Evolutionary conservation across 2,113 vertebrate genomes (phyloP), one percentile per base, ranked within the genome.

Genomic region (Hystrix brachyura): DNA sequence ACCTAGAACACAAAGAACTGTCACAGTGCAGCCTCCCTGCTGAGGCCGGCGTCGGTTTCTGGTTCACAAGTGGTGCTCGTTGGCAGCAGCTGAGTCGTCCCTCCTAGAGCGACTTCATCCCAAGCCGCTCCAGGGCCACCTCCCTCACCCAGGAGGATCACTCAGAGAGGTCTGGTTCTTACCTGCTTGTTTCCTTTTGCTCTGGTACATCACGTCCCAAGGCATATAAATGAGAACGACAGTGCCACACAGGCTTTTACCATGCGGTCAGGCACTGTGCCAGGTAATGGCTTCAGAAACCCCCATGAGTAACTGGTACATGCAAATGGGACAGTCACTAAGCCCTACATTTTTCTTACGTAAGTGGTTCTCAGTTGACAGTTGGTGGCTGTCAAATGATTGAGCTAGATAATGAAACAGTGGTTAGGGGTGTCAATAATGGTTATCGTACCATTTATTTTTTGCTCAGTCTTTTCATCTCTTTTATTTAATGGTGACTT

Each of bases 241-340:
- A 48, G 7, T 25, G 1, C 8, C 62, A 10, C n/a, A 34, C 34
- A 25, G 85, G 17, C 81, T 51, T 13, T 0, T 65, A 38, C 71
- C 1, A 0, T 17, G 74, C 1, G 8, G 34, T 43, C n/a, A 57
- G 88, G 10, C 5, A 10, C 0, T 34, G 13, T 4, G 5, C 13
- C 48, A 25, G 9, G 5, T 27, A 17, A 72, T 32, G 69, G 69
- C 60, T 84, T 84, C 57, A 7, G 34, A 94, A 62, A 85, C 34
- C 0, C 53, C 80, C 8, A 10, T 10, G 59, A 5, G 2, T 29
- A 19, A 59, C 67, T 15, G 46, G 48, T 53, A 67, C n/a, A 60
- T 34, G 23, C 12, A 43, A 69, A 5, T 0, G 48, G 76, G 62
- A 55, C 25, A 71, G 11, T 12, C 17, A 0, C 60, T 34, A 27